Conservation (phyloP, 2,888 invertebrate species). For the Philhelius pedissequus region DNA sequence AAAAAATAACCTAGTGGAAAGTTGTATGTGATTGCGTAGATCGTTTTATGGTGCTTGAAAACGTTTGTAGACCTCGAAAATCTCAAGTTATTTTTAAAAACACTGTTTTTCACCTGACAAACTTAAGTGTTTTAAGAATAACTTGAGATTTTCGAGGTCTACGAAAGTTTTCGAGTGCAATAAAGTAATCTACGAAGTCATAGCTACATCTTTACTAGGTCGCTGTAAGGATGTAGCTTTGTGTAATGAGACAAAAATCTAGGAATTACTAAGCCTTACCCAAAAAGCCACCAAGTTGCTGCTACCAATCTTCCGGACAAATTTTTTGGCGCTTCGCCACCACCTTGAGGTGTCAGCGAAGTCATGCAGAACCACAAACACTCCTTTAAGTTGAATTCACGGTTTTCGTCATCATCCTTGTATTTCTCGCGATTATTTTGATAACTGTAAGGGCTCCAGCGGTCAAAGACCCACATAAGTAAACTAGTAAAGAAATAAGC, state of each 20-base stretch:
- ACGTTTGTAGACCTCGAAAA: too few relatives aligned
- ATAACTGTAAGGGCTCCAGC: conserved; percentile 98
- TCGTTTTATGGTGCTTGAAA: too few relatives aligned
- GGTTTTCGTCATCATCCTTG: conserved; percentile 94
- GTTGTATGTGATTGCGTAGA: too few relatives aligned
- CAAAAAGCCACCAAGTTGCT: conserved; percentile 99
- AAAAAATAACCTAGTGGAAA: too few relatives aligned
- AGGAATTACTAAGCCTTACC: conserved; percentile 79
- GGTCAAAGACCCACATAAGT: conserved; percentile 97
- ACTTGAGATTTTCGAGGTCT: too few relatives aligned
- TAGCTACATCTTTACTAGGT: too few relatives aligned
- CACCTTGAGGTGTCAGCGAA: conserved; percentile 95
- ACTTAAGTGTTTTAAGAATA: too few relatives aligned
- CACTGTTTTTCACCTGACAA: too few relatives aligned
- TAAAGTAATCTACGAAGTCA: too few relatives aligned
- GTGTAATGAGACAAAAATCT: not conserved
- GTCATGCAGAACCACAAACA: conserved; percentile 99
- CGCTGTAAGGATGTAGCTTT: too few relatives aligned
- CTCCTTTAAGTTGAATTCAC: conserved; percentile 96
- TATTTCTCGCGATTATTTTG: conserved; percentile 96
- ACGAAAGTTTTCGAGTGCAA: too few relatives aligned
- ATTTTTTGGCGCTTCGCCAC: conserved; percentile 97
- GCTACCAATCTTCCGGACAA: conserved; percentile 96
- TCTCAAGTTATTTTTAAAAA: too few relatives aligned
- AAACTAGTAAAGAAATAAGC: conserved; percentile 97